These are phyloP conservation scores for Rhyacichthys aspro DNA, from an alignment of 2,797 vertebrate genomes.

Conservation along the genomic window DNA sequence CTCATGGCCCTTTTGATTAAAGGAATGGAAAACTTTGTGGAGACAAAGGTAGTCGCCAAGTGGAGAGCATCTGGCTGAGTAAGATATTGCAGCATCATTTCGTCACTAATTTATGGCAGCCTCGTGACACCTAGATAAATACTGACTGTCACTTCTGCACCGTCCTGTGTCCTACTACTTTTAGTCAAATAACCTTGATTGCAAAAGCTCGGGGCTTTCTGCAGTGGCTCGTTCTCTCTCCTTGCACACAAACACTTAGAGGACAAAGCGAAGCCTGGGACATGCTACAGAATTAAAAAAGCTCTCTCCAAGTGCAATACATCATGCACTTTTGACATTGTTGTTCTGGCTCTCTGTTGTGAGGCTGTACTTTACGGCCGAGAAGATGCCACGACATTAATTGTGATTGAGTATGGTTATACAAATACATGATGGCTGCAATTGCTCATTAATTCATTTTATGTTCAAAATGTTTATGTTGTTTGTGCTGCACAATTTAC, in stretches of 20 bases:
- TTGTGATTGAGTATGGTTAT: constrained; percentile 37
- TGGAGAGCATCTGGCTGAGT: constrained; percentile 74
- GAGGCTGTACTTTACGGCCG: constrained; percentile 10
- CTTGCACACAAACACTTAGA: constrained; percentile 39
- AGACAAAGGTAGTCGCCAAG: constrained; percentile 60
- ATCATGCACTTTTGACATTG: constrained; percentile 26
- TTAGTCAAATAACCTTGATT: constrained; percentile 80
- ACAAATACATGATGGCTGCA: constrained; percentile 12
- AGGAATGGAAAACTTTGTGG: constrained; percentile 68
- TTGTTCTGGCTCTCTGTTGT: constrained; percentile 25
- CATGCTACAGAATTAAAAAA: constrained; percentile 44
- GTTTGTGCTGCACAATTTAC: constrained; percentile 34
- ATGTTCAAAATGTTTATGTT: constrained; percentile 35
- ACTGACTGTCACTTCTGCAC: constrained; percentile 68
- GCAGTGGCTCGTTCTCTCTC: constrained; percentile 30
- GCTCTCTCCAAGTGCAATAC: constrained; percentile 29
- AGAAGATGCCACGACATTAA: constrained; percentile 37
- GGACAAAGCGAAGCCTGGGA: constrained; percentile 48
- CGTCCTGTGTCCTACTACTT: constrained; percentile 70
- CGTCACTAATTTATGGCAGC: constrained; percentile 77
- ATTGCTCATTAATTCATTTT: constrained; percentile 43
- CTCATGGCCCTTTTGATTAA: constrained; percentile 72
- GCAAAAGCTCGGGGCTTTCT: constrained; percentile 46
- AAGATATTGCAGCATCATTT: constrained; percentile 80
- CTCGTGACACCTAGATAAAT: constrained; percentile 78